Percentiles rank a stretch among this genome's conserved stretches.
phyloP scores from a whole-genome alignment of 2,113 vertebrate genomes.

The Cygnus atratus region DNA sequence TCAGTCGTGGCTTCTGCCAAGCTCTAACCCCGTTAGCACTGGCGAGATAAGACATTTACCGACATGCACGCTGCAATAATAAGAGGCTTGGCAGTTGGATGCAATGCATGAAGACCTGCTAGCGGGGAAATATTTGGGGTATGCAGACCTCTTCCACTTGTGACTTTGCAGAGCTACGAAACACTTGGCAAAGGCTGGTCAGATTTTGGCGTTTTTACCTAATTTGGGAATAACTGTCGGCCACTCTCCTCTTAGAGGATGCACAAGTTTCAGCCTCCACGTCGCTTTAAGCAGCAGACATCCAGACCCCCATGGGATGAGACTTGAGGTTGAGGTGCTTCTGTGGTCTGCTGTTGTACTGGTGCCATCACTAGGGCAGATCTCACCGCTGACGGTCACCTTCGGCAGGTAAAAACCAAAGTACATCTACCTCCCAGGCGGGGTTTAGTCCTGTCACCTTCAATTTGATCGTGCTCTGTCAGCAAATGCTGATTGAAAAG shows the following conservation, averaged over 20 bases:
- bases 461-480: background rate
- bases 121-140: background rate
- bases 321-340: background rate
- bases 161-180: background rate
- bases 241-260: background rate
- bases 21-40: constrained; percentile 7
- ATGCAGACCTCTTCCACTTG: background rate
- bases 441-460: background rate
- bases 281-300: background rate
- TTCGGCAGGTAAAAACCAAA: background rate
- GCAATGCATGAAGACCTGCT: background rate
- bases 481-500: background rate
- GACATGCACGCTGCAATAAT: constrained; percentile 6
- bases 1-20: constrained; percentile 13
- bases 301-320: background rate
- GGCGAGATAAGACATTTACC: constrained; percentile 45
- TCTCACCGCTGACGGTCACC: background rate
- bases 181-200: background rate
- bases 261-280: background rate
- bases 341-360: background rate
- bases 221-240: constrained; percentile 14
- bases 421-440: background rate
- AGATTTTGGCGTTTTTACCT: constrained; percentile 15
- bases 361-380: background rate
- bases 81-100: constrained; percentile 20